Conservation (phyloP, 2,888 invertebrate genomes). For the Lasioglossum villosulum region DNA sequence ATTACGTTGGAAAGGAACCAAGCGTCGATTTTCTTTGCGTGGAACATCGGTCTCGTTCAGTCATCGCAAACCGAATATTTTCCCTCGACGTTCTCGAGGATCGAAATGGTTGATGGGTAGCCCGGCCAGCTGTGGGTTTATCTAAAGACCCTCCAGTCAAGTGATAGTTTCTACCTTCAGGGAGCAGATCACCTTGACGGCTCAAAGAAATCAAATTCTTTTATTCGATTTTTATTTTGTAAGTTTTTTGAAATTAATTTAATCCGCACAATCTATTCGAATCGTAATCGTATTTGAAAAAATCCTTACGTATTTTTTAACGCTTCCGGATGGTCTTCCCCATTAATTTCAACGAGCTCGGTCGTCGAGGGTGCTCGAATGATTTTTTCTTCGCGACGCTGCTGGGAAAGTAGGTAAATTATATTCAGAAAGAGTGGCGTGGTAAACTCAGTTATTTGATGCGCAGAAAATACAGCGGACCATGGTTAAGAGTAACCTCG, state of each 20-base stretch:
- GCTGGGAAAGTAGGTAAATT: background rate
- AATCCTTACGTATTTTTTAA: too few relatives aligned
- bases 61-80: slow-evolving; percentile 59
- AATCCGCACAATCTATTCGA: too few relatives aligned
- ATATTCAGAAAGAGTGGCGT: background rate
- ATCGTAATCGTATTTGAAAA: too few relatives aligned
- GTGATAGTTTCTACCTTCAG: background rate
- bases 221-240: background rate
- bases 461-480: background rate
- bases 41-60: slow-evolving; percentile 45
- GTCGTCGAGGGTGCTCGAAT: background rate
- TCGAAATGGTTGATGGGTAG: slow-evolving; percentile 56
- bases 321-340: too few relatives aligned
- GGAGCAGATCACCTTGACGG: background rate
- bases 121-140: background rate
- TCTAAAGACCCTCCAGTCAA: background rate
- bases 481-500: background rate
- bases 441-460: background rate
- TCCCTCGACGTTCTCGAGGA: slow-evolving; percentile 38
- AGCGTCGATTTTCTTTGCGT: slow-evolving; percentile 50
- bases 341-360: background rate
- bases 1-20: slow-evolving; percentile 53
- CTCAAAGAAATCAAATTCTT: background rate
- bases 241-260: background rate
- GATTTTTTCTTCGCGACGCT: background rate